phyloP scores from a whole-genome alignment of 2,797 vertebrate species.

The Antrozous pallidus region DNA sequence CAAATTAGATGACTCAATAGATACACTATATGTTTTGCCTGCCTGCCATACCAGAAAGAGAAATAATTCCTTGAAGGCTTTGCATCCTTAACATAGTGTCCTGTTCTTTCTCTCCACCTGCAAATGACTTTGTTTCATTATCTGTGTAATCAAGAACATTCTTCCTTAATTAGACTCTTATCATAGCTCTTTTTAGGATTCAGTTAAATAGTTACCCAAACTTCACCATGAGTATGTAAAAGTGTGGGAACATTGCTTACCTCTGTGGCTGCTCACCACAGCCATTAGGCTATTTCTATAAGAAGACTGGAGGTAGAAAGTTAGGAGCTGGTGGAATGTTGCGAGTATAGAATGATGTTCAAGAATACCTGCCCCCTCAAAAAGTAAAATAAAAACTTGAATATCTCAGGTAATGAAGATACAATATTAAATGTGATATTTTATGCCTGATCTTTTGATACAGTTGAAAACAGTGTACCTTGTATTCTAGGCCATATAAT shows the following conservation, averaged over 20 bases:
- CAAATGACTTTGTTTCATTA: background rate
- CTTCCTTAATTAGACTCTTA: background rate
- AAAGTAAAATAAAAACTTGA: background rate
- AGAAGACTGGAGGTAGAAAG: background rate
- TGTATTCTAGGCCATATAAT: background rate
- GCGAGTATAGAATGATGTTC: background rate
- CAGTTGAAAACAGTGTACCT: background rate
- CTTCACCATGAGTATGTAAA: background rate
- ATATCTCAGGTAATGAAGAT: background rate
- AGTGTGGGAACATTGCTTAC: background rate
- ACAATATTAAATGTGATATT: background rate
- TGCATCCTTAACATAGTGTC: background rate
- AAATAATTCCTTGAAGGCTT: background rate
- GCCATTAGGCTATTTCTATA: background rate
- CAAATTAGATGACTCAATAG: background rate
- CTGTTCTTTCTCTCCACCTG: background rate
- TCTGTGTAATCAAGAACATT: background rate
- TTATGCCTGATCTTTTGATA: background rate
- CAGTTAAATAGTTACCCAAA: background rate
- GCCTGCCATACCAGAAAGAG: background rate
- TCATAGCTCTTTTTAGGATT: background rate
- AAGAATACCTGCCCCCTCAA: background rate
- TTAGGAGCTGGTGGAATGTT: background rate
- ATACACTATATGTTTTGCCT: background rate
- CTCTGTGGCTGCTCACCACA: background rate